Conservation (phyloP, 1,140 invertebrate genomes). For the Melanaphis sacchari region DNA sequence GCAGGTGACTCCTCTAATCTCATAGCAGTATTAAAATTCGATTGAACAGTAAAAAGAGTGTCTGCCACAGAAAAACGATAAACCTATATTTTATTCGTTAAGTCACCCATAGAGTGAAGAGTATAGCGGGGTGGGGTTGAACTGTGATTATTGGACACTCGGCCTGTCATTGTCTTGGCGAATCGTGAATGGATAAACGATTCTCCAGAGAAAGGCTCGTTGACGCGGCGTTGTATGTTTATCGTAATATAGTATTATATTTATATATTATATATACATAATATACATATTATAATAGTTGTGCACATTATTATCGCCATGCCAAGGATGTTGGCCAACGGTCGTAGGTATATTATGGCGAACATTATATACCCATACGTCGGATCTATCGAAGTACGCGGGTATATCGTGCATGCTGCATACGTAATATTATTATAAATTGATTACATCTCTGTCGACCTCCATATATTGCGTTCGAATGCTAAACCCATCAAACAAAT, state of each 20-base stretch:
- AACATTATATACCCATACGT: neutral
- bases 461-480: neutral
- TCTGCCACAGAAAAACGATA: neutral
- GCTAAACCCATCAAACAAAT: neutral
- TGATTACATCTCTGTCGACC: constrained; percentile 34
- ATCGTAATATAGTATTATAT: neutral
- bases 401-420: neutral
- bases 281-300: neutral
- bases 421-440: constrained; percentile 39
- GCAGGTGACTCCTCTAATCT: neutral
- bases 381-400: neutral
- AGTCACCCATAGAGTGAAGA: too few relatives aligned
- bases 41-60: neutral
- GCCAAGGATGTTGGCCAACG: neutral
- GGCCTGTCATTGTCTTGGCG: neutral
- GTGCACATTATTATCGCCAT: neutral
- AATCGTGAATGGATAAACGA: neutral
- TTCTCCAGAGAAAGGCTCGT: neutral
- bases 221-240: neutral
- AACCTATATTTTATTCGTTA: too few relatives aligned
- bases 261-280: neutral
- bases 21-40: neutral
- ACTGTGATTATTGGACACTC: neutral
- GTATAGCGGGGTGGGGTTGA: too few relatives aligned
- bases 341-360: neutral